Base-by-base conservation (phyloP, 2,888 invertebrate genomes). In the Trissolcus japonicus region DNA sequence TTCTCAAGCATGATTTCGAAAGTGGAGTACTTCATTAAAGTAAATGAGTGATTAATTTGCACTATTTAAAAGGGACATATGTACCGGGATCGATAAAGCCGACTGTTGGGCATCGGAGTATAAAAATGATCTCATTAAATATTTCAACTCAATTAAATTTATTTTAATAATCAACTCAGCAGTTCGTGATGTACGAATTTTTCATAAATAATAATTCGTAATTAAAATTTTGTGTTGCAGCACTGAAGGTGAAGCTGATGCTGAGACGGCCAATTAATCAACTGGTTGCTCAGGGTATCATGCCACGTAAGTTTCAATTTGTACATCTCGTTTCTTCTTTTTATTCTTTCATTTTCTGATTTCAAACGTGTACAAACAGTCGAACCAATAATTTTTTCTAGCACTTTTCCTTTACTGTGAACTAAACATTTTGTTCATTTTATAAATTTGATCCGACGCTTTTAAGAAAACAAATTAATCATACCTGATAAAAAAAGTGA, bases 261-360 rank as follows among this genome's bases (percentile, higher is more conserved):
- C 93, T 97, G 90, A 92, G 98, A 89, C 92, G 98, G 87, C 97
- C 98, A 79, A 94, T 97, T 89, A 96, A 95, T 90, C 98, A 98
- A 91, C 93, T 98, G 85, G 97, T 98, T 85, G 98, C 96, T 84
- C 98, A 98, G 92, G 98, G 98, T 90, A 98, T 99, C 88, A 96
- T 98, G 94, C 98, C 98, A 88, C 96, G 98, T 98, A 93, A 97
- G 98, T 97, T 87, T 80, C 61, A 17, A 67, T 72, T 68, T 40
- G 17, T 57, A 62, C 40, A 29, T 66, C 62, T 63, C 69, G 46
- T 65, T 69, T 16, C 66, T 56, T n/a, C n/a, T 71, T 71, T 71
- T 61, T 29, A 29, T 11, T 35, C 11, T 35, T 35, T 35, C 9
- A 35, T 11, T 25, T 6, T 25, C 25, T 35, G 9, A 35, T 35